These are phyloP conservation scores for Caenorhabditis sp. DNA, from an alignment of 2,888 invertebrate species.

Conservation along the genomic window DNA sequence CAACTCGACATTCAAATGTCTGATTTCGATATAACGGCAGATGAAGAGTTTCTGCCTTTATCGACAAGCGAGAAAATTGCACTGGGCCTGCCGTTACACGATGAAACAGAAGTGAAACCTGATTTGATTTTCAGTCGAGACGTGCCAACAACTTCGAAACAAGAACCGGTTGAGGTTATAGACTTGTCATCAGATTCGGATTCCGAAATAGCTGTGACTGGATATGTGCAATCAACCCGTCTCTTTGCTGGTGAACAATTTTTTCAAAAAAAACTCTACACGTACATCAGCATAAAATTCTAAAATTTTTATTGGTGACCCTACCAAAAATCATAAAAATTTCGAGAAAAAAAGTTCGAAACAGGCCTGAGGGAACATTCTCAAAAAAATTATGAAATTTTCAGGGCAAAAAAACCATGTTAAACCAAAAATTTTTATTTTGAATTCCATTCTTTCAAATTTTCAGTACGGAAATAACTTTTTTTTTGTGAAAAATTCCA, in stretches of 20 bases:
- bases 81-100: not conserved
- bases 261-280: not conserved
- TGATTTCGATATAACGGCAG: constrained; percentile 11
- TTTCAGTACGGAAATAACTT: too few species aligned
- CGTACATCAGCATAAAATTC: not conserved
- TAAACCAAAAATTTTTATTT: too few species aligned
- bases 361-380: too few species aligned
- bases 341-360: too few species aligned
- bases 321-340: too few species aligned
- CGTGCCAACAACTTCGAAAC: constrained; percentile 20
- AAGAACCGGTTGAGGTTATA: constrained; percentile 6
- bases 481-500: too few species aligned
- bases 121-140: not conserved
- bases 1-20: constrained; percentile 27
- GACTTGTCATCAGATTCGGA: constrained; percentile 36
- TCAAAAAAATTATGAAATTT: too few species aligned
- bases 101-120: too few species aligned
- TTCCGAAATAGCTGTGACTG: constrained; percentile 20
- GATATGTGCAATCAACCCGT: not conserved
- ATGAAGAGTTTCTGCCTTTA: not conserved
- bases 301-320: not conserved
- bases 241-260: not conserved
- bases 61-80: constrained; percentile 9
- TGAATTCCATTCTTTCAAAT: too few species aligned
- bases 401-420: too few species aligned